A percentile compares a stretch with the other conserved stretches of the same genome.
Evolutionary conservation across 2,113 vertebrate species (phyloP).

Genomic region (Sapayoa aenigma): DNA sequence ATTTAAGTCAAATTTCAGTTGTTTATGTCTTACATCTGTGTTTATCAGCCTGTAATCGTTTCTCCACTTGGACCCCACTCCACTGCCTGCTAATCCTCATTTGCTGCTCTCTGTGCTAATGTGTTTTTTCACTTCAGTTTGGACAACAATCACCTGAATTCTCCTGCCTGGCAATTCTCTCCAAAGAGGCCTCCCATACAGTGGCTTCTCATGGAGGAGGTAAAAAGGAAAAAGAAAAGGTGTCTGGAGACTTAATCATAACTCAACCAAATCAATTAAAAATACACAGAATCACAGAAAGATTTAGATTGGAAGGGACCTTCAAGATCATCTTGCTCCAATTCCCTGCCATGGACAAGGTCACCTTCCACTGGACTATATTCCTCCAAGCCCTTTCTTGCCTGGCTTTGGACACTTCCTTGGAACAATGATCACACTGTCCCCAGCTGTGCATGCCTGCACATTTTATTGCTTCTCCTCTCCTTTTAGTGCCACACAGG

Average conservation of each 20-base stretch:
- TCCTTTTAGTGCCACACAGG: neutral
- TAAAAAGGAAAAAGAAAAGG: neutral
- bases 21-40: constrained; percentile 53
- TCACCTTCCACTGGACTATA: neutral
- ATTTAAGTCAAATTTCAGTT: constrained; percentile 54
- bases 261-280: neutral
- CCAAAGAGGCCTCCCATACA: neutral
- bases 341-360: neutral
- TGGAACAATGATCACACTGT: neutral
- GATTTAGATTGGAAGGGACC: neutral
- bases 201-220: neutral
- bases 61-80: neutral
- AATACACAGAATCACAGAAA: neutral
- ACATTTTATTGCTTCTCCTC: neutral
- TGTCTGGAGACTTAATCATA: neutral
- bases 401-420: neutral
- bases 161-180: neutral
- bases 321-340: neutral
- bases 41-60: constrained; percentile 18
- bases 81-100: constrained; percentile 21
- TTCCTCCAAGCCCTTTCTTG: neutral
- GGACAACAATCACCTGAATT: neutral
- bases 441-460: neutral
- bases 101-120: constrained; percentile 26
- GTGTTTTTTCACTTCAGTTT: constrained; percentile 12